A percentile compares a stretch with the other conserved stretches of the same genome.
Evolutionary conservation across 2,888 invertebrate genomes (phyloP).

Genomic region (Pantelozetes paolii): DNA sequence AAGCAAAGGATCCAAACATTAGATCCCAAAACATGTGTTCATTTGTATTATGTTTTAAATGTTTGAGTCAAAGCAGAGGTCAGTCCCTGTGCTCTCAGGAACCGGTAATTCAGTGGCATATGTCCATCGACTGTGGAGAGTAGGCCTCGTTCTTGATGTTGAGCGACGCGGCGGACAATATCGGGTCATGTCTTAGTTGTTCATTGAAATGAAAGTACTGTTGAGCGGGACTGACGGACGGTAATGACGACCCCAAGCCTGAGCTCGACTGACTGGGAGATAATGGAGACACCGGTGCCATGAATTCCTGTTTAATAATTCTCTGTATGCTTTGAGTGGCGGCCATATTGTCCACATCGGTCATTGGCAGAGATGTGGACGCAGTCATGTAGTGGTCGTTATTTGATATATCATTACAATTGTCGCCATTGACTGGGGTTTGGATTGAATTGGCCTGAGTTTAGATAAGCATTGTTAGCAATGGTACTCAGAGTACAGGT

Average conservation of each 20-base stretch:
- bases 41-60: background rate
- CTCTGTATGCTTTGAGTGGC: constrained; percentile 24
- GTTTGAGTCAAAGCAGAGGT: too few relatives aligned
- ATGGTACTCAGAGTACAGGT: background rate
- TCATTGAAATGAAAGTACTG: constrained; percentile 24
- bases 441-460: background rate
- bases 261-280: constrained; percentile 42
- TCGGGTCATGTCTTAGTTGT: constrained; percentile 21
- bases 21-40: background rate
- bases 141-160: constrained; percentile 41
- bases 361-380: background rate
- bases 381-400: background rate
- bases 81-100: background rate
- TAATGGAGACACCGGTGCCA: constrained; percentile 11
- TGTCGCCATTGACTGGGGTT: background rate
- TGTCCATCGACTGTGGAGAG: constrained; percentile 43
- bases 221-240: constrained; percentile 35
- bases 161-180: constrained; percentile 14
- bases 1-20: constrained; percentile 8
- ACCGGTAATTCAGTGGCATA: constrained; percentile 38
- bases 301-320: constrained; percentile 38
- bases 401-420: background rate
- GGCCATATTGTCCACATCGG: constrained; percentile 25
- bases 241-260: constrained; percentile 39
- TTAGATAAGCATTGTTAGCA: background rate